phyloP scores from a whole-genome alignment of 2,113 vertebrate species.

The Chaetops frenatus region DNA sequence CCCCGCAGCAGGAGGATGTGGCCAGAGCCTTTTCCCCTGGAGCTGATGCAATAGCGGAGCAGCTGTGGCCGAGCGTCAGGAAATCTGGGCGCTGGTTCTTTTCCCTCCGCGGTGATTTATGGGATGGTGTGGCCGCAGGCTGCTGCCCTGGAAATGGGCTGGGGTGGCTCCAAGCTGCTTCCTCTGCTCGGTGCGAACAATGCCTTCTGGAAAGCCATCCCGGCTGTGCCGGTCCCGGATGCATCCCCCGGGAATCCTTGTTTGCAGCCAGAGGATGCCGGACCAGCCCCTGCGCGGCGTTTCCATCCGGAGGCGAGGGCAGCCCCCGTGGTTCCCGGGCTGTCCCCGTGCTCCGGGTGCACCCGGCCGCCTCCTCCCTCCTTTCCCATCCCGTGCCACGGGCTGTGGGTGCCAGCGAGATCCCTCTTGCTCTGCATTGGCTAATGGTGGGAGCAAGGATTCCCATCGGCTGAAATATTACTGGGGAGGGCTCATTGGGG shows the following conservation, averaged over 20 bases:
- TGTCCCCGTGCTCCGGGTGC: neutral
- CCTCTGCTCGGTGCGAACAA: neutral
- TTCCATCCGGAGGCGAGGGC: neutral
- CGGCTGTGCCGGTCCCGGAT: neutral
- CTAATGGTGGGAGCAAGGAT: neutral
- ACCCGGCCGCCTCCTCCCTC: neutral
- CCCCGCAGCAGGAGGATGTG: rapidly evolving
- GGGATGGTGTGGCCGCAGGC: neutral
- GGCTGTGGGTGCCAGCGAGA: rapidly evolving
- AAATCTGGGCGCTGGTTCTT: neutral
- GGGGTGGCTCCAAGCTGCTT: slow-evolving; percentile 19
- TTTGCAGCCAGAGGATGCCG: neutral
- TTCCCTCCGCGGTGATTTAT: neutral
- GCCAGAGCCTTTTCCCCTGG: neutral
- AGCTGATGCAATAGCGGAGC: neutral
- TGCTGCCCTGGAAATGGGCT: neutral
- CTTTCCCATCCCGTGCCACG: neutral
- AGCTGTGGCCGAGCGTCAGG: neutral
- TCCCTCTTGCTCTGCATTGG: neutral
- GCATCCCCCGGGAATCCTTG: neutral
- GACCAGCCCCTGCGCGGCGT: neutral
- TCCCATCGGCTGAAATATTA: neutral
- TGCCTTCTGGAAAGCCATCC: neutral
- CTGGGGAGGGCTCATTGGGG: rapidly evolving
- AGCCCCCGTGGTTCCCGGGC: neutral